phyloP scores from a whole-genome alignment of 2,888 invertebrate species.

The Celastrina argiolus region DNA sequence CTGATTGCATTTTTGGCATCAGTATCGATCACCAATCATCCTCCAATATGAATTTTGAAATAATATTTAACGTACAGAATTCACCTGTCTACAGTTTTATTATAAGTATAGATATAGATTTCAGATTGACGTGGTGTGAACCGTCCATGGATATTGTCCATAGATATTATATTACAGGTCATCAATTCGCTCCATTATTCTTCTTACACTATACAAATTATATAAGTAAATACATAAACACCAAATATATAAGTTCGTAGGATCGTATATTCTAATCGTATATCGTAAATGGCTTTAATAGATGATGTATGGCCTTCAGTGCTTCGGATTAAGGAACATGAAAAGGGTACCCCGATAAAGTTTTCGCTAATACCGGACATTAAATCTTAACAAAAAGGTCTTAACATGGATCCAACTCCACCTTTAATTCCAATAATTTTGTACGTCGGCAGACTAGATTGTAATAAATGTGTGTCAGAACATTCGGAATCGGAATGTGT shows the following conservation, averaged over 20 bases:
- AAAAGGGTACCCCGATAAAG: conserved; percentile 16
- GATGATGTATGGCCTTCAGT: not conserved
- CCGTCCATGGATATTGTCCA: too few relatives aligned
- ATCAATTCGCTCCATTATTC: too few relatives aligned
- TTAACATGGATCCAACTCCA: conserved; percentile 1
- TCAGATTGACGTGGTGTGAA: too few relatives aligned
- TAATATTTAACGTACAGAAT: too few relatives aligned
- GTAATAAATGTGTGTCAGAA: not conserved
- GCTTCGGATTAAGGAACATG: not conserved
- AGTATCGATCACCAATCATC: too few relatives aligned
- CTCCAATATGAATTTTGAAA: too few relatives aligned
- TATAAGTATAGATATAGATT: too few relatives aligned
- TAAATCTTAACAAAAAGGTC: conserved; percentile 7
- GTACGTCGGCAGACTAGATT: not conserved
- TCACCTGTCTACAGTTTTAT: too few relatives aligned
- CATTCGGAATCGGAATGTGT: not conserved
- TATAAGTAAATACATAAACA: not conserved
- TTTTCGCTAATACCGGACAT: conserved; percentile 9
- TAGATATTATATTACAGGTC: not conserved
- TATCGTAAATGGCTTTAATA: not conserved
- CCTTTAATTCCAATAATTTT: not conserved
- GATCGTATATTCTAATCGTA: not conserved
- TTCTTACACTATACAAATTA: not conserved
- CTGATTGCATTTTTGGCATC: too few relatives aligned
- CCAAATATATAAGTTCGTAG: not conserved